A percentile compares a stretch with the other conserved stretches of the same genome.
phyloP scores from a whole-genome alignment of 1,140 invertebrate genomes.

The Drosophila asahinai region DNA sequence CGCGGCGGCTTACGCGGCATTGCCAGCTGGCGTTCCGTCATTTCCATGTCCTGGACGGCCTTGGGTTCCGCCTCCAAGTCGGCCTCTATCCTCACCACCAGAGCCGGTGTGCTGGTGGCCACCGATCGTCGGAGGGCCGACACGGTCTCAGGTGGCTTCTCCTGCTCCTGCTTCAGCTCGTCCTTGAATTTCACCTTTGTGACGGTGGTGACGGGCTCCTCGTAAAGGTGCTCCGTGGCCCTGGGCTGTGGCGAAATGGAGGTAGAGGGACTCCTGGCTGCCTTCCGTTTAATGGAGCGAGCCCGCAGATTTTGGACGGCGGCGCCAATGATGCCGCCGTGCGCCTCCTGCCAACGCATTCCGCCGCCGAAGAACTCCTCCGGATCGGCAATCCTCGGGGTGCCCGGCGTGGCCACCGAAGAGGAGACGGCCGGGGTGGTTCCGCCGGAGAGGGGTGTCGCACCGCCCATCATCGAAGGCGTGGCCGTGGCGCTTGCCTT shows the following conservation, averaged over 20 bases:
- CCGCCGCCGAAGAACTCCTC: constrained; percentile 65
- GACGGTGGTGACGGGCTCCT: constrained; percentile 52
- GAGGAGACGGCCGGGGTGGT: constrained; percentile 34
- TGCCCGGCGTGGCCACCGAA: constrained; percentile 47
- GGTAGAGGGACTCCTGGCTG: constrained; percentile 32
- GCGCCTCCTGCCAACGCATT: constrained; percentile 78
- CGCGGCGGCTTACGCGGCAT: constrained; percentile 77
- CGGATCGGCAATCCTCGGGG: constrained; percentile 31
- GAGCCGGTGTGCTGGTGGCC: constrained; percentile 78
- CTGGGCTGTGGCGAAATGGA: constrained; percentile 41
- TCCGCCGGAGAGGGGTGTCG: constrained; percentile 50
- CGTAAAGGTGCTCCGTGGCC: constrained; percentile 70
- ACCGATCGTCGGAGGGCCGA: constrained; percentile 59
- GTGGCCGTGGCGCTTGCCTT: constrained; percentile 73
- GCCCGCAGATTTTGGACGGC: constrained; percentile 78
- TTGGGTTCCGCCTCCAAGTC: constrained; percentile 19
- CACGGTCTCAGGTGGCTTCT: constrained; percentile 30
- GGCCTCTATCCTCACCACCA: constrained; percentile 65
- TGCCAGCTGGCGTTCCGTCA: constrained; percentile 49
- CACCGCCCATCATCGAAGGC: constrained; percentile 57
- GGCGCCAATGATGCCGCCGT: constrained; percentile 77
- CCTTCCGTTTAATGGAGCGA: constrained; percentile 76
- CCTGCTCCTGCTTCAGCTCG: constrained; percentile 29
- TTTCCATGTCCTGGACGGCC: constrained; percentile 40
- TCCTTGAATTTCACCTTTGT: constrained; percentile 64